phyloP scores from a whole-genome alignment of 1,140 invertebrate genomes.

The Adoxophyes honmai region DNA sequence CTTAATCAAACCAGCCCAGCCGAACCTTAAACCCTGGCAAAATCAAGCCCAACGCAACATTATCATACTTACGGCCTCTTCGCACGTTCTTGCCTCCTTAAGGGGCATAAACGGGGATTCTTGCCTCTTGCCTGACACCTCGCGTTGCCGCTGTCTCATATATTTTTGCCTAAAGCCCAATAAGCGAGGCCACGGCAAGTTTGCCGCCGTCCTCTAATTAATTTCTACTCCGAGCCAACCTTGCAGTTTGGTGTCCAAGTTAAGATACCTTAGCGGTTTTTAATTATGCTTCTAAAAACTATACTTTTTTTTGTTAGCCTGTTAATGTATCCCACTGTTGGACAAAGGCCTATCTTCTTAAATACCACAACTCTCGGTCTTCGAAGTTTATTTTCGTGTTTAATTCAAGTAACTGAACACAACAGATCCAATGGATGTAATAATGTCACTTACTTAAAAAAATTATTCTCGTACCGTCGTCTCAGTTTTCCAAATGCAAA shows the following conservation, averaged over 20 bases:
- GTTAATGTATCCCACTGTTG: too few relatives aligned
- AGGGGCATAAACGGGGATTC: constrained; percentile 2
- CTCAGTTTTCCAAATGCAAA: too few relatives aligned
- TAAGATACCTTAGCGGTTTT: background rate
- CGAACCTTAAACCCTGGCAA: background rate
- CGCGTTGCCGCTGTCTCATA: constrained; percentile 45
- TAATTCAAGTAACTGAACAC: too few relatives aligned
- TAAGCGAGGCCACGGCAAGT: constrained; percentile 54
- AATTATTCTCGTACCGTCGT: too few relatives aligned
- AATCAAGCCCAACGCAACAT: background rate
- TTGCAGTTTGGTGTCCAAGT: constrained; percentile 7
- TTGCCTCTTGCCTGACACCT: constrained; percentile 16
- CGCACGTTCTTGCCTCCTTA: constrained; percentile 2
- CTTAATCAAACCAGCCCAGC: background rate
- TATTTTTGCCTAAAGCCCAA: constrained; percentile 62
- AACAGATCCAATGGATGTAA: too few relatives aligned
- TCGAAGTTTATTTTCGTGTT: too few relatives aligned
- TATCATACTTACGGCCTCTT: background rate
- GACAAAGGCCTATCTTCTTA: too few relatives aligned
- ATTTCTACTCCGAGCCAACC: constrained; percentile 51
- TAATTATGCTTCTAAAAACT: background rate
- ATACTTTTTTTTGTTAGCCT: background rate
- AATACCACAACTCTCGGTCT: too few relatives aligned
- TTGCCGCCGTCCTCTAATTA: constrained; percentile 62
- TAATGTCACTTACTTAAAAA: too few relatives aligned